Evolutionary conservation across 2,888 invertebrate species (phyloP), one percentile per base, ranked within the genome.

Genomic region (Entomobrya multifasciata): DNA sequence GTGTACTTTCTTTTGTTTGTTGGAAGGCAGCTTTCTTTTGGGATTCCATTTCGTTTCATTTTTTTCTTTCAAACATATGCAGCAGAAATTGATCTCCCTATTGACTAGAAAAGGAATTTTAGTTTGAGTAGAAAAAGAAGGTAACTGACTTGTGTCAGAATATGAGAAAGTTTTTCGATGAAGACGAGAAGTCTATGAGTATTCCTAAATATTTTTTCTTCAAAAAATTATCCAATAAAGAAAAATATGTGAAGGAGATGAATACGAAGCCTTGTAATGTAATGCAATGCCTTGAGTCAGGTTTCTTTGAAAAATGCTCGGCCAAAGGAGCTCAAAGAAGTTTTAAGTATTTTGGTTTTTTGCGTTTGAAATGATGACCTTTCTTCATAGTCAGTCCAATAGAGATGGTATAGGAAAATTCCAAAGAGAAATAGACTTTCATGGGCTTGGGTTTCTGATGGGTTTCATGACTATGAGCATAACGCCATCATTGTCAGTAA

Each of bases 71-170:
- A 76, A 67, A 22, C 67, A 60, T 22, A 60, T 25, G 60, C 60
- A 60, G n/a, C 60, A 30, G 15, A 60, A 60, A 60, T 30, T 60
- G 60, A 60, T 60, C 60, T 60, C 60, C 60, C 60, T 30, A 60
- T 60, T 60, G 60, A 13, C 57, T 22, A 1, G 25, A 57, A 22
- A 17, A 11, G 20, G 13, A 36, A 36, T 36, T 36, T 36, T 57
- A 22, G 5, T 11, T 10, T 5, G 41, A 36, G 36, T 36, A 36
- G 8, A 36, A 36, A 36, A 36, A 36, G 36, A 36, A 65, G 65
- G 36, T 30, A 36, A 65, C 65, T 65, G 30, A 65, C 65, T 65
- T 4, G 8, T 65, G 0, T 20, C 65, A 36, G 30, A 20, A 13
- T 17, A 60, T 17, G 3, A 22, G n/a, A 36, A 36, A 36, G 36